Evolutionary conservation across 2,113 vertebrate genomes (phyloP).

Genomic region (Salvelinus namaycush): DNA sequence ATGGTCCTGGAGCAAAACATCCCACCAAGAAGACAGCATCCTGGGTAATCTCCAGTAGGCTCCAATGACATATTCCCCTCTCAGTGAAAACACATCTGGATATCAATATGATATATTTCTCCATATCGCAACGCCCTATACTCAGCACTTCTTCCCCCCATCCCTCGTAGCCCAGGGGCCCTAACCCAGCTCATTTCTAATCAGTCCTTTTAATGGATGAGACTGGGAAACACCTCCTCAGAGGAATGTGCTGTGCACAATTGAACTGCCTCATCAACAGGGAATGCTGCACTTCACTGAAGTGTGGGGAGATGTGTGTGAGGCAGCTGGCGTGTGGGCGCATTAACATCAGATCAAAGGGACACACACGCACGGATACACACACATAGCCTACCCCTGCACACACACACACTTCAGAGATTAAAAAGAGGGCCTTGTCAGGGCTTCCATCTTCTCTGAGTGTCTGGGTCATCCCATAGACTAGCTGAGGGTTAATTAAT

Average conservation of each 20-base stretch:
- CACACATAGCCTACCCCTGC: constrained; percentile 12
- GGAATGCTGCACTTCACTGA: constrained; percentile 22
- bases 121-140: constrained; percentile 19
- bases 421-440: constrained; percentile 56
- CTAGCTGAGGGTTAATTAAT: constrained; percentile 71
- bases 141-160: constrained; percentile 26
- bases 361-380: constrained; percentile 25
- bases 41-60: background rate
- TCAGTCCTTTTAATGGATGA: constrained; percentile 50
- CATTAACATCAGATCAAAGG: background rate
- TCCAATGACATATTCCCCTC: background rate
- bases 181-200: constrained; percentile 55
- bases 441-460: constrained; percentile 66
- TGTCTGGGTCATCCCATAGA: constrained; percentile 58
- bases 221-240: constrained; percentile 56
- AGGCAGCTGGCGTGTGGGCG: constrained; percentile 16
- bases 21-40: background rate
- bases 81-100: background rate
- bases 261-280: constrained; percentile 39
- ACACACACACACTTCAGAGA: constrained; percentile 49
- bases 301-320: constrained; percentile 6
- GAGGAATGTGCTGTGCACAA: constrained; percentile 39
- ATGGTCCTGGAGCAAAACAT: constrained; percentile 10
- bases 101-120: too few relatives aligned
- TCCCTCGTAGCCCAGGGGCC: constrained; percentile 18